Evolutionary conservation across 2,888 invertebrate genomes (phyloP), one percentile per base, ranked within the genome.

Genomic region (Galerucella pusilla): DNA sequence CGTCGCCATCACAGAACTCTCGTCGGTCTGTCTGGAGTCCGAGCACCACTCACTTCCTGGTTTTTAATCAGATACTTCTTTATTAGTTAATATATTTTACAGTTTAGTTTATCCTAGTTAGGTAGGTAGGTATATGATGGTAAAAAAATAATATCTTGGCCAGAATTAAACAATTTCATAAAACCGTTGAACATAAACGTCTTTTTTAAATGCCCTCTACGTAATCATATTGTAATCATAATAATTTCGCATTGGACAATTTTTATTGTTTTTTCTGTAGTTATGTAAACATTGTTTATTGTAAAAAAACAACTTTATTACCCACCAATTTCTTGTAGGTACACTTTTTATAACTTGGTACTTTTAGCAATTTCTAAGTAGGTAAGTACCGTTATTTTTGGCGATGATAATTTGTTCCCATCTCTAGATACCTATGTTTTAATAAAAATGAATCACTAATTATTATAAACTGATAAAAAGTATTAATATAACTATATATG

Each of bases 11-110:
- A 16, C 57, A 16, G 10, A 1, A 10, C 10, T 20, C 20, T 57
- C 16, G 57, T 57, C 57, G 7, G 57, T 20, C 57, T 57, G 57
- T 5, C 57, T 57, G 57, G 57, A 57, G 57, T 57, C 57, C 57
- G 16, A 57, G 10, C 57, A 57, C 57, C 20, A 57, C 49, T 49
- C 49, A 14, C 20, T 57, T 57, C 57, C 57, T 57, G 20, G 20
- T 57, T 57, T 20, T 10, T 20, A 57, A 57, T 11, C 7, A 5
- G 10, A 16, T 6, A 57, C 10, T 20, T 20, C 2, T 57, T 57
- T 57, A 52, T 20, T 16, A 16, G 20, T 57, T 57, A 20, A 20
- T 20, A n/a, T 42, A 7, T 7, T 57, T 57, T 16, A 57, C 57
- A 20, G 57, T 20, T 57, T 20, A 20, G 57, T 20, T 57, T 20